These are phyloP conservation scores for Chelonus insularis DNA, from an alignment of 1,140 invertebrate species.

Conservation along the genomic window DNA sequence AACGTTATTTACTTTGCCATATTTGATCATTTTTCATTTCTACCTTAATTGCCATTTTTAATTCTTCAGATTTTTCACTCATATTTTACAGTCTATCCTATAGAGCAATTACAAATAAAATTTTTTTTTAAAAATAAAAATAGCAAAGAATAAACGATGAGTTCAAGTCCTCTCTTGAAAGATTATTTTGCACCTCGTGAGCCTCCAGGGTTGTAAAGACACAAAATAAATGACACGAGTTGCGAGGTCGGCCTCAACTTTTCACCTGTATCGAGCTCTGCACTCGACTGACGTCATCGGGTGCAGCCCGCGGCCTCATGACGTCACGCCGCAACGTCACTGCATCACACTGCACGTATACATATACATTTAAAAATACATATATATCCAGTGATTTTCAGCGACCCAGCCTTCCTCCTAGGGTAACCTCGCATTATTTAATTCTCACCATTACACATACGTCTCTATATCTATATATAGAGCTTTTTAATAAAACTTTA, in stretches of 20 bases:
- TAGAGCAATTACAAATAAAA: no score
- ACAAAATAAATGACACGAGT: constrained; percentile 6
- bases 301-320: constrained; percentile 8
- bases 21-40: background rate
- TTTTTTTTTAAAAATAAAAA: no score
- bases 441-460: background rate
- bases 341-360: constrained; percentile 21
- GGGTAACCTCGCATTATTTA: background rate
- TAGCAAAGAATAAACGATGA: background rate
- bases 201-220: no score
- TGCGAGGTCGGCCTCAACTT: constrained; percentile 2
- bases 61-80: no score
- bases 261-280: constrained; percentile 19
- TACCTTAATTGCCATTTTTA: background rate
- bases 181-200: no score
- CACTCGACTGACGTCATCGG: constrained; percentile 25
- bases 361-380: background rate
- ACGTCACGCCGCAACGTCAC: constrained; percentile 33
- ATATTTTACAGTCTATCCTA: no score
- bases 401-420: background rate
- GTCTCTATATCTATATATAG: no score
- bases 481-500: constrained; percentile 6
- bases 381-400: background rate
- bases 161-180: no score
- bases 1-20: background rate